Evolutionary conservation across 2,888 invertebrate species (phyloP), one percentile per base, ranked within the genome.

Genomic region (Byasa hedistus): DNA sequence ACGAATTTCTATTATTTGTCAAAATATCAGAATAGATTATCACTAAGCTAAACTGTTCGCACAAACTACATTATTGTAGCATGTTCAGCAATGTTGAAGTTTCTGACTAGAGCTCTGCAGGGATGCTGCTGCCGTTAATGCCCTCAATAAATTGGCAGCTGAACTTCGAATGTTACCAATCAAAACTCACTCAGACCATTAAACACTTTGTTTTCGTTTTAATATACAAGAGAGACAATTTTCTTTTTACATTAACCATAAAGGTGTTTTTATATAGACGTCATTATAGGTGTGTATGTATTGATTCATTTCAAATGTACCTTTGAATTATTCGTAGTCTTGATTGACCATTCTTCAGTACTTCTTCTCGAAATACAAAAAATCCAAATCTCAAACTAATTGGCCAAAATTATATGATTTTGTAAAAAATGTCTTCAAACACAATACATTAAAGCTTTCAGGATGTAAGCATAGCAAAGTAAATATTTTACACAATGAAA

Each of bases 401-500:
- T 0, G 12, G 10, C 2, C 10, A 3, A 54, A 51, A 12, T 57
- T 63, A 21, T 48, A 32, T 65, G 32, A 65, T 71, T 71, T 64
- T 66, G 69, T 68, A 70, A 39, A 36, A 63, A 56, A 44, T 58
- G 27, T 44, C 10, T n/a, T 51, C 63, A 66, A 63, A 66, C 51
- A 66, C 55, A 59, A 66, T 66, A 66, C 63, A 66, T 62, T 48
- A 66, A 55, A 62, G 55, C 51, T 66, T 62, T 62, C 58, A 56
- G 67, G 66, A 68, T 69, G 61, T 64, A 69, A 66, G 60, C n/a
- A 61, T 44, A 60, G 44, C 56, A 78, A 81, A 82, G 51, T 51
- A 51, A 51, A 83, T 84, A 85, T 85, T 86, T 84, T 79, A 82
- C 80, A 86, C 85, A 86, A 85, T 85, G 83, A 84, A 85, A 83